Base-by-base conservation (phyloP, 2,797 vertebrate species). In the Anomalospiza imberbis region DNA sequence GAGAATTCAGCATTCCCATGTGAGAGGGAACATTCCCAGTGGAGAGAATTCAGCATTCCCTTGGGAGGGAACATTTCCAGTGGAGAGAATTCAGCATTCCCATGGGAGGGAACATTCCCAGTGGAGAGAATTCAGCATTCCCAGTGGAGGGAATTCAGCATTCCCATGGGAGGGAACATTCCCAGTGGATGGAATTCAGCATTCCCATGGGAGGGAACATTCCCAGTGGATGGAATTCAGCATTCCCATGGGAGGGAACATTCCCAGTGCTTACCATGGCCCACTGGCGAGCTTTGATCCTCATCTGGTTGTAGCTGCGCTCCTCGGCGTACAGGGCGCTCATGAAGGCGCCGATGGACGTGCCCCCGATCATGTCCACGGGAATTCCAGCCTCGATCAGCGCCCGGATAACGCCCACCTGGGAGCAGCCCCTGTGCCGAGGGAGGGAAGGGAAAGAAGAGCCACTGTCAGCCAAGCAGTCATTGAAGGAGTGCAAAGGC, bases 241-340 rank as follows among this genome's bases (percentile, higher is more conserved):
- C 9, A 9, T 2, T 54, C 8, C 31, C 31, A 32, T 2, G 3
- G 12, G 18, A 53, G 17, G 38, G 38, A 38, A 38, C 38, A 38
- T 38, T 38, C 38, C 31, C 47, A 12, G 13, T 4, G 47, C 98
- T 97, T 83, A 99, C 99, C 98, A 99, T 98, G 36, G 98, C 98
- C 99, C 99, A 99, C 92, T 99, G 98, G 17, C 98, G 98, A 45
- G 99, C 99, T 44, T 98, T 97, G 95, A 99, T 98, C 94, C 98
- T 98, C 96, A 98, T 98, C 63, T 98, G 98, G 81, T 98, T 99
- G 97, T 97, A 98, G 98, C 97, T 99, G 95, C 98, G 98, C 62
- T 99, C 99, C 93, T 99, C 99, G 0, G 99, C 98, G 5, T 99
- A 99, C 67, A 99, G 96, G 3, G 99, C 99, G 3, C 98, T 98